A percentile compares a stretch with the other conserved stretches of the same genome.
Evolutionary conservation across 2,113 vertebrate species (phyloP).

Genomic region (Salvelinus fontinalis): DNA sequence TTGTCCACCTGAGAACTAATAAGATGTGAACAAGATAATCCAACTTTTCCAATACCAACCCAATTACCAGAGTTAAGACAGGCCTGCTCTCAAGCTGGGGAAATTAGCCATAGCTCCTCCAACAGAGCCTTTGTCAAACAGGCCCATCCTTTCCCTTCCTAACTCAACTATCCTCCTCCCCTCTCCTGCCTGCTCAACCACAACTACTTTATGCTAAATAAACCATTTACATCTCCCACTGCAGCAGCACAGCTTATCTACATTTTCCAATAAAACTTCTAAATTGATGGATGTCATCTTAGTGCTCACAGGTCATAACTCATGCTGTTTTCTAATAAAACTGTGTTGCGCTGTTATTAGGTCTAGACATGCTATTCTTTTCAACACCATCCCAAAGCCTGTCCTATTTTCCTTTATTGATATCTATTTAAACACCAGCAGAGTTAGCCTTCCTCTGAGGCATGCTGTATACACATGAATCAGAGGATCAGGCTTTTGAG

Average conservation of each 20-base stretch:
- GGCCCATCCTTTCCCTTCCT: slow-evolving; percentile 54
- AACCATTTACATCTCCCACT: slow-evolving; percentile 74
- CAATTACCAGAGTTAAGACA: slow-evolving; percentile 74
- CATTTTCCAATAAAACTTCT: slow-evolving; percentile 73
- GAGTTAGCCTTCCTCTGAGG: slow-evolving; percentile 47
- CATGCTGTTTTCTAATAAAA: slow-evolving; percentile 68
- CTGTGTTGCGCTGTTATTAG: slow-evolving; percentile 67
- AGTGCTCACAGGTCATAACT: slow-evolving; percentile 68
- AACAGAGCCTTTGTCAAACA: slow-evolving; percentile 59
- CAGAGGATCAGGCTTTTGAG: slow-evolving; percentile 15
- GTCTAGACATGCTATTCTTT: slow-evolving; percentile 71
- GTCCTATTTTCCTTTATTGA: slow-evolving; percentile 70
- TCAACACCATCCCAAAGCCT: slow-evolving; percentile 68
- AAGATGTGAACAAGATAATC: slow-evolving; percentile 75
- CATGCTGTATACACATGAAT: slow-evolving; percentile 38
- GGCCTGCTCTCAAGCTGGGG: slow-evolving; percentile 63
- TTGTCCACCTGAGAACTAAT: slow-evolving; percentile 57
- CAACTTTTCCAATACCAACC: slow-evolving; percentile 65
- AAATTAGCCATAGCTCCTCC: slow-evolving; percentile 70
- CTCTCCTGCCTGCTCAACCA: slow-evolving; percentile 65
- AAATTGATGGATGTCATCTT: slow-evolving; percentile 78
- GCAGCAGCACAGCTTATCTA: slow-evolving; percentile 62
- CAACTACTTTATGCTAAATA: slow-evolving; percentile 76
- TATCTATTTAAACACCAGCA: slow-evolving; percentile 58
- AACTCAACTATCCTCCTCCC: slow-evolving; percentile 51